Conservation (phyloP, 2,888 invertebrate species). For the Phrixothrix hirtus region DNA sequence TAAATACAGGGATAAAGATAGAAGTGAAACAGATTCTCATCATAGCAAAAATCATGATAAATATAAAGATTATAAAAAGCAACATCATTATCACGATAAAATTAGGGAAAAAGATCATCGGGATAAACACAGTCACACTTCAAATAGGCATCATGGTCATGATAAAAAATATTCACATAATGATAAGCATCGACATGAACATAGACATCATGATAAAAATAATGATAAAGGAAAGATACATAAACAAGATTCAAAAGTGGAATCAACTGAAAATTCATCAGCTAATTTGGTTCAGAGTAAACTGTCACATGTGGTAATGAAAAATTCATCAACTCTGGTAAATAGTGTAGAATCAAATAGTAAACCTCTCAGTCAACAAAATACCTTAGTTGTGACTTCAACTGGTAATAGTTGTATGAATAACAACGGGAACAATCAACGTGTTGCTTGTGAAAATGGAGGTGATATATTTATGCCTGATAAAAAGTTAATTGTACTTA, state of each 20-base stretch:
- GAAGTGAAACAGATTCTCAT: conserved; percentile 29
- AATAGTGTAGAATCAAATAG: neutral
- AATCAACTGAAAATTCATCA: neutral
- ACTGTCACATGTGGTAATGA: no score
- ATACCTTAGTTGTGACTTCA: no score
- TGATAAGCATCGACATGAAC: conserved; percentile 20
- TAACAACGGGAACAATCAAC: conserved; percentile 6
- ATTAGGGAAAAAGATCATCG: conserved; percentile 31
- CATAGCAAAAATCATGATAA: conserved; percentile 11
- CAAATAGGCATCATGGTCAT: conserved; percentile 21
- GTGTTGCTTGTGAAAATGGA: conserved; percentile 11
- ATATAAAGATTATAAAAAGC: conserved; percentile 25
- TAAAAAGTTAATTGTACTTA: conserved; percentile 32
- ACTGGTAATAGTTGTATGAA: neutral
- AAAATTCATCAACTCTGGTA: no score
- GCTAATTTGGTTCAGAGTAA: neutral
- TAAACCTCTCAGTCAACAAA: neutral
- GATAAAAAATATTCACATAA: conserved; percentile 24
- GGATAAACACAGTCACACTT: conserved; percentile 27
- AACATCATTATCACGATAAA: conserved; percentile 27
- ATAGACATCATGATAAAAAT: conserved; percentile 16
- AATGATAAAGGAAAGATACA: conserved; percentile 1
- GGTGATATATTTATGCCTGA: conserved; percentile 30
- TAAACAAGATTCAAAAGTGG: neutral
- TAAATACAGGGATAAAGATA: conserved; percentile 23